Conservation (phyloP, 1,140 invertebrate genomes). For the Chrysoperla carnea region DNA sequence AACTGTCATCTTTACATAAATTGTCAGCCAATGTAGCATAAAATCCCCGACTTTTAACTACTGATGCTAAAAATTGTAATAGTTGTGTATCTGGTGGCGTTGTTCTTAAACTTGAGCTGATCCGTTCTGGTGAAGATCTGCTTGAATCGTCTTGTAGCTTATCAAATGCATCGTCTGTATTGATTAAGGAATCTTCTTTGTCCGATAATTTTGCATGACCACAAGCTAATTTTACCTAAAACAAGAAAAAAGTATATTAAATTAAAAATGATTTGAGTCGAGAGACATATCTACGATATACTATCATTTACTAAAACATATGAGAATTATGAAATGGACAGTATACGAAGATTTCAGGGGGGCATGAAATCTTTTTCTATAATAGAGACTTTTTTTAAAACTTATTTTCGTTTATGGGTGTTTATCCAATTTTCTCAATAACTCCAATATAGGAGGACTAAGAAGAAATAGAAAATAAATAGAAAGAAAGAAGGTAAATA, state of each 20-base stretch:
- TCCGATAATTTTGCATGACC: conserved; percentile 23
- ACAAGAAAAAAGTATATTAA: conserved; percentile 1
- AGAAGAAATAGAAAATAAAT: too few species aligned
- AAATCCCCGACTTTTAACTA: conserved; percentile 47
- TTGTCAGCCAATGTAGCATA: conserved; percentile 48
- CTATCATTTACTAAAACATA: too few species aligned
- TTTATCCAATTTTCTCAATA: too few species aligned
- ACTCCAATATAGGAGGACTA: too few species aligned
- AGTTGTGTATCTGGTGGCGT: conserved; percentile 32
- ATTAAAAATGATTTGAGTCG: conserved; percentile 3
- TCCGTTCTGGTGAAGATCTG: neutral
- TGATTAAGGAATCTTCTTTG: conserved; percentile 8
- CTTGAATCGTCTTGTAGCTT: neutral
- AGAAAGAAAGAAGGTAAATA: too few species aligned
- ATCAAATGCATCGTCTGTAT: neutral
- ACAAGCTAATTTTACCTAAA: conserved; percentile 33
- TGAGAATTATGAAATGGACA: too few species aligned
- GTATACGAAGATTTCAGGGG: too few species aligned
- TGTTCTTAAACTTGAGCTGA: neutral
- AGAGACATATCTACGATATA: too few species aligned
- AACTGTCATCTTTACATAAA: conserved; percentile 41
- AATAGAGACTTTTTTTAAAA: too few species aligned
- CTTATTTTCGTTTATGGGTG: too few species aligned
- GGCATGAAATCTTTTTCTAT: too few species aligned
- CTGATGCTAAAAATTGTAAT: conserved; percentile 41